A percentile compares a stretch with the other conserved stretches of the same genome.
Conservation (phyloP, 2,888 invertebrate species). For the Tortricodes alternella region DNA sequence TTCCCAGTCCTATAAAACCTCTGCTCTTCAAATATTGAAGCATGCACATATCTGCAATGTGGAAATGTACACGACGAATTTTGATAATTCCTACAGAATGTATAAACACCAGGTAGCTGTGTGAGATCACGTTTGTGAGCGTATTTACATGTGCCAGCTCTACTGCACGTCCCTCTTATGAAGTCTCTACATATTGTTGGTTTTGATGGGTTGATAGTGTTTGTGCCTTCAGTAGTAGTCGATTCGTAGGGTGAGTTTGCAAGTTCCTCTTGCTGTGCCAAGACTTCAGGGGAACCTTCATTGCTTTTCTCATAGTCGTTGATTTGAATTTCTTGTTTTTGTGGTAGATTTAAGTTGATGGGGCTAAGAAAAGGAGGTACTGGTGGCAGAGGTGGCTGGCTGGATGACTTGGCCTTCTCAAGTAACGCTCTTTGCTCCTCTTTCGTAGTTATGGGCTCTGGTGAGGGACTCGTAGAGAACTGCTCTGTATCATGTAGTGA, state of each 20-base stretch:
- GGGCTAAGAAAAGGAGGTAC: slow-evolving; percentile 51
- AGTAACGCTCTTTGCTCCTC: slow-evolving; percentile 20
- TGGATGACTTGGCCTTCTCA: slow-evolving; percentile 10
- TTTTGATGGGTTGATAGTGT: neutral
- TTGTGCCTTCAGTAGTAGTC: neutral
- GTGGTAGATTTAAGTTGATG: slow-evolving; percentile 6
- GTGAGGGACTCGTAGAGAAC: neutral
- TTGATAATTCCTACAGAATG: slow-evolving; percentile 64
- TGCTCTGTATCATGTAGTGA: slow-evolving; percentile 13
- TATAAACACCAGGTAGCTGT: slow-evolving; percentile 55
- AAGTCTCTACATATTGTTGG: slow-evolving; percentile 58
- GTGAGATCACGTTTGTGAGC: slow-evolving; percentile 55
- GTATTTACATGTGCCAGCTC: slow-evolving; percentile 51
- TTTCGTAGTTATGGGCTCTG: slow-evolving; percentile 2
- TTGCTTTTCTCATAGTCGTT: slow-evolving; percentile 37
- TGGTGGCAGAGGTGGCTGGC: slow-evolving; percentile 51
- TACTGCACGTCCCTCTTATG: slow-evolving; percentile 56
- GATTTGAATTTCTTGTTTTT: slow-evolving; percentile 49
- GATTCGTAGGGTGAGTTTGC: neutral
- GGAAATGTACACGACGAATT: slow-evolving; percentile 52
- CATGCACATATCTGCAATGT: slow-evolving; percentile 63
- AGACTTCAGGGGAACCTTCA: neutral
- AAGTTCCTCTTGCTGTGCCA: neutral
- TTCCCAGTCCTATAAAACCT: slow-evolving; percentile 55
- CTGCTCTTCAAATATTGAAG: slow-evolving; percentile 63